A percentile compares a stretch with the other conserved stretches of the same genome.
These are phyloP conservation scores for Anhinga anhinga DNA, from an alignment of 2,113 vertebrate genomes.

Conservation along the genomic window DNA sequence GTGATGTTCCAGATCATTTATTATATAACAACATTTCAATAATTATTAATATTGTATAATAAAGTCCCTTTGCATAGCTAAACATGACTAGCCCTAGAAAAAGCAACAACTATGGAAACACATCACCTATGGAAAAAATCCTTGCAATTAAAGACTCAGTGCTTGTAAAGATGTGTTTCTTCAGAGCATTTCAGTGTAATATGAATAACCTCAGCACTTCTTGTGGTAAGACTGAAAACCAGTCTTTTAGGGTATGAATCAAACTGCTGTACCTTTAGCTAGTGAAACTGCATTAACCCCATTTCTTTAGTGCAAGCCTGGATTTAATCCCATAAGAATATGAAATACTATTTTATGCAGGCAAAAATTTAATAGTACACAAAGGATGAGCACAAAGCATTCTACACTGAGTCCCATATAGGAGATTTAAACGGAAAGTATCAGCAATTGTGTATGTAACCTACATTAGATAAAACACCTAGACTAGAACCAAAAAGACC, in stretches of 20 bases:
- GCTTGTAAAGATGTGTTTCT: not conserved
- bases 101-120: not conserved
- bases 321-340: not conserved
- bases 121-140: not conserved
- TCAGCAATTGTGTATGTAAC: not conserved
- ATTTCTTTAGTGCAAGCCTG: not conserved
- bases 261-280: not conserved
- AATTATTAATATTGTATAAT: not conserved
- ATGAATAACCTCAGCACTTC: not conserved
- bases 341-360: not conserved
- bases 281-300: not conserved
- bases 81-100: not conserved
- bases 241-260: not conserved
- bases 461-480: not conserved
- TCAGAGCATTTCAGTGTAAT: not conserved
- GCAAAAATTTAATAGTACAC: not conserved
- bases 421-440: not conserved
- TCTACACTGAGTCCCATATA: not conserved
- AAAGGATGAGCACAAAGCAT: not conserved
- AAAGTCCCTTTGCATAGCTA: not conserved
- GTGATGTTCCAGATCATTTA: not conserved
- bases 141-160: not conserved
- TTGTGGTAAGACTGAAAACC: not conserved
- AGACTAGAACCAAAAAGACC: not conserved
- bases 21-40: not conserved